A percentile compares a stretch with the other conserved stretches of the same genome.
Conservation (phyloP, 2,113 vertebrate species). For the Chelonoidis abingdonii region DNA sequence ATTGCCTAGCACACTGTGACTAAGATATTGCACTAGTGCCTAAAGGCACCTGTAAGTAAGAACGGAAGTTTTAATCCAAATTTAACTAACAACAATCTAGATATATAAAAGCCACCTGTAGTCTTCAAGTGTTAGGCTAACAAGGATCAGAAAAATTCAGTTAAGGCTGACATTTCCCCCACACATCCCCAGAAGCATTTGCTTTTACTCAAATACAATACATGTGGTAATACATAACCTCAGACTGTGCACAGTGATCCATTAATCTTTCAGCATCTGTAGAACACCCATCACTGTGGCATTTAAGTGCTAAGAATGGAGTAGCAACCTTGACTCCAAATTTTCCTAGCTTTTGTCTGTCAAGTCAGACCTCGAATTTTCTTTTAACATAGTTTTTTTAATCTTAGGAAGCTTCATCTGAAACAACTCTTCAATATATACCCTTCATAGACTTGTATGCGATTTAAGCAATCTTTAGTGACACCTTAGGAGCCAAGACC, state of each 20-base stretch:
- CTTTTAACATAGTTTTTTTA: neutral
- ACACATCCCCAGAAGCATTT: constrained; percentile 9
- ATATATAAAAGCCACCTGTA: constrained; percentile 37
- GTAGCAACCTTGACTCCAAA: neutral
- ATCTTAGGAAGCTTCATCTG: neutral
- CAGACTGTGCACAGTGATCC: neutral
- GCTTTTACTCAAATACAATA: neutral
- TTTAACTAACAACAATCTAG: constrained; percentile 31
- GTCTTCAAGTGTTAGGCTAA: neutral
- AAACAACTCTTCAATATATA: neutral
- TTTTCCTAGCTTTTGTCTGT: neutral
- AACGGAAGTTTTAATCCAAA: constrained; percentile 45
- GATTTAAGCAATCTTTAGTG: neutral
- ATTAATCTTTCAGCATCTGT: neutral
- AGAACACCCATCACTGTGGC: neutral
- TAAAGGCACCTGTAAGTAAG: neutral
- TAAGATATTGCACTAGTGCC: no score
- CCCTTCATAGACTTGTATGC: neutral
- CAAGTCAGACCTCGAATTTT: neutral
- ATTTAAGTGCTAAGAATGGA: neutral
- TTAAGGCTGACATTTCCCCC: constrained; percentile 45
- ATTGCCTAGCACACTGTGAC: neutral
- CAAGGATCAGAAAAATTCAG: neutral
- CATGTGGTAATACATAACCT: neutral
- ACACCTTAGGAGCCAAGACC: neutral